Evolutionary conservation across 2,113 vertebrate species (phyloP).

Genomic region (Pionites leucogaster): DNA sequence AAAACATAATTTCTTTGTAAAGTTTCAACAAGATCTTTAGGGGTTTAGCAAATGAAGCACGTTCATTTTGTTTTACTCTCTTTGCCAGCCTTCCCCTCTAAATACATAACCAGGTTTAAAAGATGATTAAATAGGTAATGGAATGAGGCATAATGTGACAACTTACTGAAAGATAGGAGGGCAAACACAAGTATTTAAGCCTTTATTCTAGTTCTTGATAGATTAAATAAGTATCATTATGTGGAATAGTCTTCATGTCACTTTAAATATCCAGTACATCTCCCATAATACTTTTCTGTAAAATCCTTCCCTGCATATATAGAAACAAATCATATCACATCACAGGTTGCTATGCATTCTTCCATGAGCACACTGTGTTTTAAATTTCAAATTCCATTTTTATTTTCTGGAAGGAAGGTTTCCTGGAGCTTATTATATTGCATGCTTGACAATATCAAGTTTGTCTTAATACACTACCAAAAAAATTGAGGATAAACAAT

Average conservation of each 20-base stretch:
- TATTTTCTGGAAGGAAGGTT: constrained; percentile 5
- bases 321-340: background rate
- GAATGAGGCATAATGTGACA: background rate
- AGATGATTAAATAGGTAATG: background rate
- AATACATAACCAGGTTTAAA: background rate
- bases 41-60: background rate
- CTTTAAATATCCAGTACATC: background rate
- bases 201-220: background rate
- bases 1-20: background rate
- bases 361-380: background rate
- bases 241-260: background rate
- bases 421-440: constrained; percentile 6
- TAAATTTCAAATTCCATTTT: constrained; percentile 47
- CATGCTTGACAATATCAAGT: constrained; percentile 21
- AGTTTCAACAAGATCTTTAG: background rate
- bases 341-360: background rate
- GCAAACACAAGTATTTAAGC: background rate
- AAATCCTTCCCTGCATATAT: background rate
- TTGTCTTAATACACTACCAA: background rate
- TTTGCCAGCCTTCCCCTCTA: background rate
- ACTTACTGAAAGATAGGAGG: background rate
- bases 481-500: constrained; percentile 68
- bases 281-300: background rate
- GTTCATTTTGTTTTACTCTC: background rate
- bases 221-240: background rate